Base-by-base conservation (phyloP, 1,140 invertebrate genomes). In the Drosophila auraria region DNA sequence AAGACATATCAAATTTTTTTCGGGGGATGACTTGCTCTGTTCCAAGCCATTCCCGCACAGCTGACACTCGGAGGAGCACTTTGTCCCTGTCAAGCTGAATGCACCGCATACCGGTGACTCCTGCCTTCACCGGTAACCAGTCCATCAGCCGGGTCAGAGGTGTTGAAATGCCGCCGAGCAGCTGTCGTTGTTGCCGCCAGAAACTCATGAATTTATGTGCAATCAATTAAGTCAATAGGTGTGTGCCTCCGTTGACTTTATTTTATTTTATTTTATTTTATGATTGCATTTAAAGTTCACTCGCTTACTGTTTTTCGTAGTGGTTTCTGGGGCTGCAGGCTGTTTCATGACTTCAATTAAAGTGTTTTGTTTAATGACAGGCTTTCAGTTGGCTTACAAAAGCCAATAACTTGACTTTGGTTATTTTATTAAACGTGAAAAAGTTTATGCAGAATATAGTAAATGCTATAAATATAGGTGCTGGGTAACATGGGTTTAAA, bases 151-250 rank as follows among this genome's bases (percentile, higher is more conserved):
- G 75, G 80, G 80, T 89, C 72, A 89, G 80, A 87, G 83, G 81
- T 89, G 73, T 71, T 53, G 50, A 80, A 70, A 65, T 78, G 51
- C 42, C 51, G 36, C 47, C 76, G 60, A 53, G 56, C 66, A 47
- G 60, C 60, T 71, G 57, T 51, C 64, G 38, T 38, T 25, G 49
- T 36, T 40, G 56, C 73, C 71, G 36, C 42, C 23, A 54, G 65
- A 62, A 75, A 54, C 42, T 70, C 49, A 65, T 63, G 71, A 87
- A 83, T 80, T 69, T 73, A 71, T 87, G 57, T 83, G 72, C 70
- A 83, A 87, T 89, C 83, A 87, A 87, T 87, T 76, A 83, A 83
- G 81, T 80, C 76, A 83, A 83, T 83, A 83, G 81, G 81, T 83
- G 81, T 83, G 81, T 74, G 80, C 36, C 65, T 50, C 36, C 45